Evolutionary conservation across 2,888 invertebrate genomes (phyloP), one percentile per base, ranked within the genome.

Genomic region (Ernsta delagoae): DNA sequence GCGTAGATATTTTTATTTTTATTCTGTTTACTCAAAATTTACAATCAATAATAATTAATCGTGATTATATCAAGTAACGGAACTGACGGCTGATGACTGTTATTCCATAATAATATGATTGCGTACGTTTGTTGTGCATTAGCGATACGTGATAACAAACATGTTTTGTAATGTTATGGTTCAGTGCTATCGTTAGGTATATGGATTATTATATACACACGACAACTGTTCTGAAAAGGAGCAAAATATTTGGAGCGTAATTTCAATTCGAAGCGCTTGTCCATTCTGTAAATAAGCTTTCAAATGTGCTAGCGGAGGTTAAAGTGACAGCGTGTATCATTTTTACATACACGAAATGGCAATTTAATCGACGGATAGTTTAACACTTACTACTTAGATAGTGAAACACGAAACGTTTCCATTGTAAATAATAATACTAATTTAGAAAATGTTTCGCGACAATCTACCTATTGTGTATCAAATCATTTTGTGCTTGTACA

Each of bases 41-140:
- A 54, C 53, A 54, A 54, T 54, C 24, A 54, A 54, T 54, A 54
- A 54, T 31, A 54, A 54, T 54, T 24, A 54, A 54, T 54, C 11
- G 9, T 54, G 53, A 54, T 54, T 54, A 54, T 54, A 54, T 54
- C 53, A 54, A 54, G 31, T 54, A 31, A 31, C 31, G 53, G 53
- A 54, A 54, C 53, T 53, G 53, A 24, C 31, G 53, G 53, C 31
- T 53, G 53, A 31, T 31, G 24, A 31, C 50, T 24, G 16, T 50
- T 50, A 50, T 24, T 53, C 8, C 50, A 24, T 16, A 16, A 16
- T 16, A 16, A 16, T 16, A 50, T 5, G 50, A 53, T 53, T 31
- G 2, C 31, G 0, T 53, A 53, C 16, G 50, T 53, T 53, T 53
- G 50, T 53, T 53, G 16, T 53, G 50, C 24, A 53, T 53, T 53